A percentile compares a stretch with the other conserved stretches of the same genome.
phyloP scores from a whole-genome alignment of 2,888 invertebrate species.

The Oscheius sp. region DNA sequence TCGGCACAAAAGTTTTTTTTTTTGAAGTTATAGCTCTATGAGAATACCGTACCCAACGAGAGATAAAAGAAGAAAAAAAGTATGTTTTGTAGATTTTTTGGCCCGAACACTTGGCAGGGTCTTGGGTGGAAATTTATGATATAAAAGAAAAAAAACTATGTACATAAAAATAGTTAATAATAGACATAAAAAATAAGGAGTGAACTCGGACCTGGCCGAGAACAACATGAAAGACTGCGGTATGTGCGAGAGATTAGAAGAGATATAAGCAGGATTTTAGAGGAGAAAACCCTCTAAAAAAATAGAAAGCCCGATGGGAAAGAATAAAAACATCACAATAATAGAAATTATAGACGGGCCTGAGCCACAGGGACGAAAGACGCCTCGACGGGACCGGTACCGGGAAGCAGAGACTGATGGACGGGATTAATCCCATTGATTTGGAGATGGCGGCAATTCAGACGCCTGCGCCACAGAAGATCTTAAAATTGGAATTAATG shows the following conservation, averaged over 20 bases:
- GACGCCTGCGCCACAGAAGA: slow-evolving; percentile 96
- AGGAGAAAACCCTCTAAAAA: background rate
- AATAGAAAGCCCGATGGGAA: slow-evolving; percentile 29
- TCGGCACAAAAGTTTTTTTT: slow-evolving; percentile 13
- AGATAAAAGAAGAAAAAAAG: background rate
- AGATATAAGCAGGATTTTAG: background rate
- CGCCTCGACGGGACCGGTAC: slow-evolving; percentile 22
- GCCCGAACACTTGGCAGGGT: slow-evolving; percentile 26
- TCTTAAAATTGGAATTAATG: slow-evolving; percentile 77
- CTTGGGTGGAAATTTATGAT: background rate
- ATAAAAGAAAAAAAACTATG: background rate
- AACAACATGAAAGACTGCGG: background rate
- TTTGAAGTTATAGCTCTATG: slow-evolving; percentile 10
- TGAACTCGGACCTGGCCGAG: slow-evolving; percentile 1
- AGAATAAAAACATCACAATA: slow-evolving; percentile 14
- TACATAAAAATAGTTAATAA: slow-evolving; percentile 1
- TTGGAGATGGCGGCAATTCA: slow-evolving; percentile 96
- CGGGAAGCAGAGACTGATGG: background rate
- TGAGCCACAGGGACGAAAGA: slow-evolving; percentile 28
- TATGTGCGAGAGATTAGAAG: slow-evolving; percentile 13
- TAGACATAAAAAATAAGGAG: background rate
- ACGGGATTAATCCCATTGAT: slow-evolving; percentile 87
- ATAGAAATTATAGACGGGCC: background rate
- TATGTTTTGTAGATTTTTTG: slow-evolving; percentile 6
- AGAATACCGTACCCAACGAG: background rate